Conservation (phyloP, 2,888 invertebrate species). For the Doris montereyensis region DNA sequence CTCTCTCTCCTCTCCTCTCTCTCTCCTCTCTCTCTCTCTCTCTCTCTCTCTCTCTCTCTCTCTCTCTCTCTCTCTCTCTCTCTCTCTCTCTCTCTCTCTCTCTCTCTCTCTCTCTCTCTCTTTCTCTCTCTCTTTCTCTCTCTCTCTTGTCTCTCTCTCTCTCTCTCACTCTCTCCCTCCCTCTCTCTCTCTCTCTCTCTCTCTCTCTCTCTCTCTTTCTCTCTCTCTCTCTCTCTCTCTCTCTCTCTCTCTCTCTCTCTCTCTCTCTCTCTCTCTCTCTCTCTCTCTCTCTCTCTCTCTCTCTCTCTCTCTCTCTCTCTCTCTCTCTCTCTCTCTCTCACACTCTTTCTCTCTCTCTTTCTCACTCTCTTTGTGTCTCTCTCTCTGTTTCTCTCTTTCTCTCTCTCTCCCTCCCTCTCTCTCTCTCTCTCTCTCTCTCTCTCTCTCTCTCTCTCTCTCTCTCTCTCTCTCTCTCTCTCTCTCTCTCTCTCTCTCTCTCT, state of each 20-base stretch:
- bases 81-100: too few relatives aligned
- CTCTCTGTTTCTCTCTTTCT: too few relatives aligned
- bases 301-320: background rate
- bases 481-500: background rate
- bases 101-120: too few relatives aligned
- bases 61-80: too few relatives aligned
- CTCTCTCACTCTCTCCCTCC: too few relatives aligned
- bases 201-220: background rate
- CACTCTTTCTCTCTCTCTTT: too few relatives aligned
- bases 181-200: background rate
- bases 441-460: slow-evolving; percentile 1
- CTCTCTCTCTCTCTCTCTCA: background rate
- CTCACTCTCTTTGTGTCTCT: too few relatives aligned
- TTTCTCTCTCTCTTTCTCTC: background rate
- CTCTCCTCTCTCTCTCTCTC: too few relatives aligned
- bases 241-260: slow-evolving; percentile 32
- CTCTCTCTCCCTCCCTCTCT: background rate
- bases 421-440: slow-evolving; percentile 21
- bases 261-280: slow-evolving; percentile 29
- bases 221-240: too few relatives aligned
- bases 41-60: too few relatives aligned
- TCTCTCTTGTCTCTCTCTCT: background rate
- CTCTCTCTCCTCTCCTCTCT: too few relatives aligned
- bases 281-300: background rate
- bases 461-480: background rate